Evolutionary conservation across 23 tunicate genomes (phyloP).

Genomic region (Botrylloides violaceus): DNA sequence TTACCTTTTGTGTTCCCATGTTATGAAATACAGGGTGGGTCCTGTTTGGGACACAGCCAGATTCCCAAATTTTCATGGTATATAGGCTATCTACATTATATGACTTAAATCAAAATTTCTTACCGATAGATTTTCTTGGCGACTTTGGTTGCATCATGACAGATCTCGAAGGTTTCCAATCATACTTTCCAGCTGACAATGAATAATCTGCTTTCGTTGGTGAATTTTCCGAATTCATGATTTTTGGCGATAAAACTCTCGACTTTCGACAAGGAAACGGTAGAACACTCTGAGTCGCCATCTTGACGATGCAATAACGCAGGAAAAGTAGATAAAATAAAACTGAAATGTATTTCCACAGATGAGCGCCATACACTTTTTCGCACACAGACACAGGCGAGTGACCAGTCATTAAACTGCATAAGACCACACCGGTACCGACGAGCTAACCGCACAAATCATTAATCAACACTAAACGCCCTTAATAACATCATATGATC

Average conservation of each 20-base stretch:
- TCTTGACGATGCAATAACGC: background rate
- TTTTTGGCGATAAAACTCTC: constrained; percentile 6
- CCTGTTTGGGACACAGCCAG: no score
- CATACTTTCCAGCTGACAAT: background rate
- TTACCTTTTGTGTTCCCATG: no score
- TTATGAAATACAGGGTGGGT: no score
- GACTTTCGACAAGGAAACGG: constrained; percentile 30
- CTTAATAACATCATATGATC: no score
- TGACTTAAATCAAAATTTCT: background rate
- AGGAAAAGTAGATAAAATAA: background rate
- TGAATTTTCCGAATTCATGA: background rate
- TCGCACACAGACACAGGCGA: background rate
- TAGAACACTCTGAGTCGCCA: constrained; percentile 17
- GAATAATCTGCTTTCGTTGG: background rate
- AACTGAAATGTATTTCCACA: background rate
- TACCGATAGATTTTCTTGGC: constrained; percentile 20
- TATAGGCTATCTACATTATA: no score
- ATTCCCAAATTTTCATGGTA: no score
- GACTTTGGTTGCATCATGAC: constrained; percentile 21
- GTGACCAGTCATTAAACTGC: no score
- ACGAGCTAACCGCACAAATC: no score
- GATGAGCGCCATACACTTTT: background rate
- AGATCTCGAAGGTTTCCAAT: background rate
- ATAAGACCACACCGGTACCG: no score
- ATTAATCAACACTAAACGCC: no score